Percentiles rank a stretch among this genome's conserved stretches.
These are phyloP conservation scores for Acanthopagrus latus DNA, from an alignment of 2,797 vertebrate genomes.

Conservation along the genomic window DNA sequence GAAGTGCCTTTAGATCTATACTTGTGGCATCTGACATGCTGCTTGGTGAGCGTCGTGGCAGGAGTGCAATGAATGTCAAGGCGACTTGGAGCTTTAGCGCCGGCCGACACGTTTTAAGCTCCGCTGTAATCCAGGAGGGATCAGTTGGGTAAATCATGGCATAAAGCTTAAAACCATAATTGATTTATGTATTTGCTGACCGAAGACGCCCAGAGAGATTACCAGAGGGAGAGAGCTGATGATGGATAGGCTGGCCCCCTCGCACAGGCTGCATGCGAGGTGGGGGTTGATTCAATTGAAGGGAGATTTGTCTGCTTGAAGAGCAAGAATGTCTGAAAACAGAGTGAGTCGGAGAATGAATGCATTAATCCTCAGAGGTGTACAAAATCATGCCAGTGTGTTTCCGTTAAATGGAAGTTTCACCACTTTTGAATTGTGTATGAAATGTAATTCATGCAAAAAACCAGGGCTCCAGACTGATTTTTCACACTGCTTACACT, in stretches of 20 bases:
- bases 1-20: conserved; percentile 16
- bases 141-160: conserved; percentile 87
- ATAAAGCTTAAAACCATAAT: conserved; percentile 90
- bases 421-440: background rate
- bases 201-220: conserved; percentile 85
- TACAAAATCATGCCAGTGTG: background rate
- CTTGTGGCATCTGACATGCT: conserved; percentile 50
- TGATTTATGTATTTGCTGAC: conserved; percentile 90
- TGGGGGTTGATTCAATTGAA: conserved; percentile 68
- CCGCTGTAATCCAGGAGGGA: conserved; percentile 85
- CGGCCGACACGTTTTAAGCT: conserved; percentile 80
- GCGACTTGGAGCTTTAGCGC: conserved; percentile 65
- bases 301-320: conserved; percentile 75
- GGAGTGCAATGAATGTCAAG: conserved; percentile 72
- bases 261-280: conserved; percentile 49
- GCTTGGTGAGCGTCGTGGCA: conserved; percentile 54
- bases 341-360: conserved; percentile 38
- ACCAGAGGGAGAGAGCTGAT: conserved; percentile 79
- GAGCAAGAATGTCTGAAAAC: conserved; percentile 58
- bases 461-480: too few species aligned
- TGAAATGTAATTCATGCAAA: background rate
- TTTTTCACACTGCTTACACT: too few species aligned
- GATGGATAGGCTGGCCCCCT: conserved; percentile 78
- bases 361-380: background rate
- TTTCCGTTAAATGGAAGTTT: background rate